These are phyloP conservation scores for Portunus trituberculatus DNA, from an alignment of 1,140 invertebrate species.

Conservation along the genomic window DNA sequence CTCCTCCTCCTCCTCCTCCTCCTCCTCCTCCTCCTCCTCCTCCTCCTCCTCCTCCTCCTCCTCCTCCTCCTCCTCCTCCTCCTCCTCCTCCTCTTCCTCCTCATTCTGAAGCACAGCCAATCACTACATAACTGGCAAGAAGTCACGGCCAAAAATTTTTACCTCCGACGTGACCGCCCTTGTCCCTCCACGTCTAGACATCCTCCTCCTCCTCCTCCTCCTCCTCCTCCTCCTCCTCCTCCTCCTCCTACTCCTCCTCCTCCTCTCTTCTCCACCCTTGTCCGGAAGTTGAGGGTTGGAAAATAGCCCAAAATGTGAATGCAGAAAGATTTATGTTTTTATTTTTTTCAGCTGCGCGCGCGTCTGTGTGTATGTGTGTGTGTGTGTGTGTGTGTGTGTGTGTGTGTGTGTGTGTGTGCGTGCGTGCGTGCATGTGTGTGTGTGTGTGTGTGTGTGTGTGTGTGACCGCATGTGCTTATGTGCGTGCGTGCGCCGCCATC, in stretches of 20 bases:
- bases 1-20: too few relatives aligned
- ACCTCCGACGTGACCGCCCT: background rate
- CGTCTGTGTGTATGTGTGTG: conserved; percentile 6
- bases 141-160: background rate
- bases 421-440: too few relatives aligned
- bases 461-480: too few relatives aligned
- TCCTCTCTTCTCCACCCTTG: background rate
- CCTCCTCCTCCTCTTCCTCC: too few relatives aligned
- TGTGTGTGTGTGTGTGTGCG: too few relatives aligned
- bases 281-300: conserved; percentile 8
- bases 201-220: conserved; percentile 15
- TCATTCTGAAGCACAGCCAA: too few relatives aligned
- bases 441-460: too few relatives aligned
- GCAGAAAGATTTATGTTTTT: background rate
- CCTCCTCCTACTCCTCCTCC: background rate
- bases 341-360: background rate
- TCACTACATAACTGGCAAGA: too few relatives aligned
- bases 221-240: conserved; percentile 16
- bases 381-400: conserved; percentile 38
- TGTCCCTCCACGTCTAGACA: conserved; percentile 18
- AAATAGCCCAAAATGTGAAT: background rate
- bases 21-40: too few relatives aligned
- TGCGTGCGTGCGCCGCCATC: background rate
- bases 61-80: too few relatives aligned
- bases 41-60: too few relatives aligned